Evolutionary conservation across 2,797 vertebrate genomes (phyloP).

Genomic region (Phrynocephalus vlangalii): DNA sequence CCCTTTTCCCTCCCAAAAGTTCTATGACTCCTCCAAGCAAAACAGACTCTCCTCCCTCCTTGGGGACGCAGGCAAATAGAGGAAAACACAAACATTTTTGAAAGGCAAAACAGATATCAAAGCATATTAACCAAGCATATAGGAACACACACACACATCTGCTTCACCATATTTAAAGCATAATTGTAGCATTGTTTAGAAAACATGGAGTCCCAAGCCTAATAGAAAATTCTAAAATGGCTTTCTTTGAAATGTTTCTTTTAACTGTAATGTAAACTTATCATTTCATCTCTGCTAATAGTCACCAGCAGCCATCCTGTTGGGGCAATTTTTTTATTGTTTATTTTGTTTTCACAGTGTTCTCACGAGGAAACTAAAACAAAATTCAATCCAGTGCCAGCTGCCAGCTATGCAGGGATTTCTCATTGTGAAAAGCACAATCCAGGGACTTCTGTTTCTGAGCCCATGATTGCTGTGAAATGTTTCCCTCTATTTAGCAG

Average conservation of each 20-base stretch:
- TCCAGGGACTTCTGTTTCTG: neutral
- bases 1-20: slow-evolving; percentile 55
- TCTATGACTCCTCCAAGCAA: slow-evolving; percentile 52
- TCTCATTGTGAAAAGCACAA: neutral
- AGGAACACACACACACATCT: slow-evolving; percentile 11
- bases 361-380: slow-evolving; percentile 31
- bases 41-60: slow-evolving; percentile 39
- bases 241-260: slow-evolving; percentile 13
- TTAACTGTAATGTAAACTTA: slow-evolving; percentile 35
- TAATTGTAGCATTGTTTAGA: slow-evolving; percentile 58
- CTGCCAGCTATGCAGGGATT: neutral
- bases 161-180: slow-evolving; percentile 9
- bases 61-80: slow-evolving; percentile 8
- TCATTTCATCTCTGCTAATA: slow-evolving; percentile 62
- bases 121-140: slow-evolving; percentile 33
- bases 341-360: slow-evolving; percentile 19
- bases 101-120: slow-evolving; percentile 34
- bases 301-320: slow-evolving; percentile 20
- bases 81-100: slow-evolving; percentile 18
- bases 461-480: neutral
- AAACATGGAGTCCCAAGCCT: neutral
- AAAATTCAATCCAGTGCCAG: neutral
- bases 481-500: neutral
- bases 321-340: slow-evolving; percentile 21
- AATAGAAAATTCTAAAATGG: slow-evolving; percentile 36